A percentile compares a stretch with the other conserved stretches of the same genome.
Evolutionary conservation across 2,113 vertebrate species (phyloP).

Genomic region (Euleptes europaea): DNA sequence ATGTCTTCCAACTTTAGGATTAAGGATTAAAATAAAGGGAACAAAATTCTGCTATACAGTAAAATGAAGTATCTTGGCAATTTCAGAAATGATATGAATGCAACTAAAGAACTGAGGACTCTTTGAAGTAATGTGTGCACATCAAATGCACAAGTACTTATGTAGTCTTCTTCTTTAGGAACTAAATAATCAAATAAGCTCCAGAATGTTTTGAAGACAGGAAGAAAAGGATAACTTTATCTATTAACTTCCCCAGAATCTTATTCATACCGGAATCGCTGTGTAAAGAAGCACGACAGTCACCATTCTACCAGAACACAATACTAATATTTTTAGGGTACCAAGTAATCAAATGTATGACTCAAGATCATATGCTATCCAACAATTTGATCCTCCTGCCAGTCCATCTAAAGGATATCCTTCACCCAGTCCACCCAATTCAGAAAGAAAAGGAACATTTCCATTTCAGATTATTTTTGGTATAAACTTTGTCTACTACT

Average conservation of each 20-base stretch:
- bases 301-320: background rate
- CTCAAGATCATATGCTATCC: too few species aligned
- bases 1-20: background rate
- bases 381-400: too few species aligned
- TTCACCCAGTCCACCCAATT: background rate
- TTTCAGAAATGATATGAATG: background rate
- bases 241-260: rapidly evolving
- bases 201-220: background rate
- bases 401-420: too few species aligned
- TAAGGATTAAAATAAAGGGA: background rate
- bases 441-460: background rate
- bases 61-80: background rate
- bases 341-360: too few species aligned
- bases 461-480: background rate
- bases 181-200: background rate
- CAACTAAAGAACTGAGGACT: background rate
- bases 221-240: background rate
- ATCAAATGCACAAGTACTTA: background rate
- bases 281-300: background rate
- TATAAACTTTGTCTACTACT: background rate
- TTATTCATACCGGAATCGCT: background rate
- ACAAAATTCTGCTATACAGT: background rate
- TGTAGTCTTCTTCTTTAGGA: background rate
- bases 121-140: background rate
- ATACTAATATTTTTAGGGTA: too few species aligned